Evolutionary conservation across 2,797 vertebrate species (phyloP).

Genomic region (Poecile montanus): DNA sequence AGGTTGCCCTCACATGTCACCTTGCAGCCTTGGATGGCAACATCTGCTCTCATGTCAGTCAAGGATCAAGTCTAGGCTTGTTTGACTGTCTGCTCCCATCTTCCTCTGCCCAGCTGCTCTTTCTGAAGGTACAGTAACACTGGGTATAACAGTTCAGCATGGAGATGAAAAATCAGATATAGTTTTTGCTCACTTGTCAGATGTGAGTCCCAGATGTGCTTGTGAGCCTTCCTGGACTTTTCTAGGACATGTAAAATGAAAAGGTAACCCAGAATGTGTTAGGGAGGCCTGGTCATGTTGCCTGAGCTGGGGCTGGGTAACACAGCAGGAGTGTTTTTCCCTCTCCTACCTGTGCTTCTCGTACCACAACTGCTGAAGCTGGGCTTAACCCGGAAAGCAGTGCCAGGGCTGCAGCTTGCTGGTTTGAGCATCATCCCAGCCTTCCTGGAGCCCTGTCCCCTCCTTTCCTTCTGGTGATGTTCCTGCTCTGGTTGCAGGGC

Average conservation of each 20-base stretch:
- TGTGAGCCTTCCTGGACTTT: not conserved
- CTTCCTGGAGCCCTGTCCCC: not conserved
- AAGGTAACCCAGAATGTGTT: not conserved
- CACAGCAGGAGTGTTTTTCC: not conserved
- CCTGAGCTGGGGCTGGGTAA: not conserved
- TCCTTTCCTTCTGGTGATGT: not conserved
- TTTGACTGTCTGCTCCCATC: not conserved
- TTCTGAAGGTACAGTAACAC: not conserved
- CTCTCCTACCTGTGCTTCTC: not conserved
- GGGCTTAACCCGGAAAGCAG: not conserved
- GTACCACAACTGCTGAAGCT: not conserved
- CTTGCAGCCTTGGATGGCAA: not conserved
- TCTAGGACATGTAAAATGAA: not conserved
- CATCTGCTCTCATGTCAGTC: not conserved
- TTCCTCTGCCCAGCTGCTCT: not conserved
- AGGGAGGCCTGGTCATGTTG: not conserved
- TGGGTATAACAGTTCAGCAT: not conserved
- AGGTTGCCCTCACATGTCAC: not conserved
- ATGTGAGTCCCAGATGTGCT: not conserved
- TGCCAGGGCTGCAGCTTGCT: not conserved
- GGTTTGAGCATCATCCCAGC: not conserved
- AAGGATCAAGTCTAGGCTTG: not conserved
- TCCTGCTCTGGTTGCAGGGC: accelerated
- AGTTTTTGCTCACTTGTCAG: not conserved
- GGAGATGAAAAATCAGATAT: accelerated